Percentiles rank a stretch among this genome's conserved stretches.
These are phyloP conservation scores for Chiridota heheva DNA, from an alignment of 35 echinoderm and acorn worm genomes.

Conservation along the genomic window DNA sequence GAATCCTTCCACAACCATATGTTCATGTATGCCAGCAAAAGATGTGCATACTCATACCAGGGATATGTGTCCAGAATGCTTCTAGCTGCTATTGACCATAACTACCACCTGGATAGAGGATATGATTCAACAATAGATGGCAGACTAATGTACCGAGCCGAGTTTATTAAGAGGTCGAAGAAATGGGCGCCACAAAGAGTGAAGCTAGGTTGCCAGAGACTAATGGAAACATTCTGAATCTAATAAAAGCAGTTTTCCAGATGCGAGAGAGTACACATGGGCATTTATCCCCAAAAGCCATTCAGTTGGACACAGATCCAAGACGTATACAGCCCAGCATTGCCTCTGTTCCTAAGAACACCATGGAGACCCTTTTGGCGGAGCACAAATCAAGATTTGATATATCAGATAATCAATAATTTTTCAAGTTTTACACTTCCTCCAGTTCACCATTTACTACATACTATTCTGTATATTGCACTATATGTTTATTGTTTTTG, in stretches of 20 bases:
- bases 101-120: slow-evolving; percentile 4
- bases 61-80: background rate
- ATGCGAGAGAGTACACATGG: background rate
- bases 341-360: background rate
- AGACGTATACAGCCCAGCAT: background rate
- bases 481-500: no score
- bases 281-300: background rate
- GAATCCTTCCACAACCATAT: slow-evolving; percentile 29
- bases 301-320: background rate
- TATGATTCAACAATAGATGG: slow-evolving; percentile 5
- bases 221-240: background rate
- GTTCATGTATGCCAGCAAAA: slow-evolving; percentile 27
- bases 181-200: slow-evolving; percentile 16
- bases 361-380: background rate
- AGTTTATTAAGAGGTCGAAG: slow-evolving; percentile 16
- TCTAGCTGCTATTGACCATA: slow-evolving; percentile 30
- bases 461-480: no score
- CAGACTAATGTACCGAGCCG: background rate
- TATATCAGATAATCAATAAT: no score
- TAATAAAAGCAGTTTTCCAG: background rate
- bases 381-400: slow-evolving; percentile 22
- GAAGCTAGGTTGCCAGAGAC: background rate
- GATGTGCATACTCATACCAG: background rate
- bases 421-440: no score
- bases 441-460: no score